Base-by-base conservation (phyloP, 1,140 invertebrate genomes). In the Maniola jurtina region DNA sequence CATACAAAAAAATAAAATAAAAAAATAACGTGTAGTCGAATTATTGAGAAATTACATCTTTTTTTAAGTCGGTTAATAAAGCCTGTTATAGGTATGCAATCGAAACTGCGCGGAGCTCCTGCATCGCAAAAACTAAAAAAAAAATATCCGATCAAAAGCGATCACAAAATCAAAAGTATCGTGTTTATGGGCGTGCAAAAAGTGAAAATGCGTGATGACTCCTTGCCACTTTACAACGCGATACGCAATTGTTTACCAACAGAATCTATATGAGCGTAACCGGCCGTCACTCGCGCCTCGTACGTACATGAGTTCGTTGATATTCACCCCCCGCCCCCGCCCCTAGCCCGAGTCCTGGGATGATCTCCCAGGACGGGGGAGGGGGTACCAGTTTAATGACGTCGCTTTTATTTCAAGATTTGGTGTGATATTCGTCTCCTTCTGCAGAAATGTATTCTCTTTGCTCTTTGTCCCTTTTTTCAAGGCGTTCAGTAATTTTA, bases 241-340 rank as follows among this genome's bases (percentile, higher is more conserved):
- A 76, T 71, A 79, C 81, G 76, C 79, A 84, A 78, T 87, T 89
- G 87, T 89, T 89, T 89, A 89, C 85, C 76, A 89, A 89, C 87
- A 89, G 71, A 77, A 75, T 76, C 61, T 79, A 83, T 79, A 78
- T 75, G 72, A 78, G 73, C 69, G 74, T 75, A 80, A 69, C 71
- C 77, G 80, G 66, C 75, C 81, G 76, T 80, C 81, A 77, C 73
- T 75, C 79, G 78, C 76, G 80, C 81, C 73, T 75, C 79, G 78
- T 77, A 82, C 81, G 76, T 69, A 79, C 77, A 83, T 81, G 85
- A 84, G 85, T 84, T 84, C 83, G 84, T 89, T 86, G 80, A 87
- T 86, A 85, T 83, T 60, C 73, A 74, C 79, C 74, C 65, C 71
- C 35, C 63, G 66, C 58, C 60, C 71, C 42, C 61, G 36, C 61